phyloP scores from a whole-genome alignment of 2,113 vertebrate species.

The Clarias magur region DNA sequence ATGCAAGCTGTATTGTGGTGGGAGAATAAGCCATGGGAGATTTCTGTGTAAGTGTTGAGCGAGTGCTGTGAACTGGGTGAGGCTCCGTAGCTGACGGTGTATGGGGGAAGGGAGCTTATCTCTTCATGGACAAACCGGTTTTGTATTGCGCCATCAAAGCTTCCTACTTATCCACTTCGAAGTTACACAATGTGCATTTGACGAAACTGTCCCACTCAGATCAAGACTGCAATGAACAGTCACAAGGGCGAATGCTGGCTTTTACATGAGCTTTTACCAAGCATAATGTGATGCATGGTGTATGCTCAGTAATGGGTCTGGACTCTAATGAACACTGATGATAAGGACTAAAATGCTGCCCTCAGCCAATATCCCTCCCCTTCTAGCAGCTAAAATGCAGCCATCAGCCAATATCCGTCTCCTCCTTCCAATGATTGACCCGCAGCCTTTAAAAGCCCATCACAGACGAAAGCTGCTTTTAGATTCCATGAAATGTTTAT shows the following conservation, averaged over 20 bases:
- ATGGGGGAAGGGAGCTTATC: conserved; percentile 50
- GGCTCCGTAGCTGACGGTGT: conserved; percentile 5
- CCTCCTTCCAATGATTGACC: conserved; percentile 40
- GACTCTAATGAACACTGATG: conserved; percentile 36
- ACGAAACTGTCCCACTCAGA: conserved; percentile 17
- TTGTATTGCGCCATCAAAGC: conserved; percentile 46
- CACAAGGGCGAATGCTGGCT: conserved; percentile 8
- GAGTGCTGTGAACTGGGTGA: conserved; percentile 43
- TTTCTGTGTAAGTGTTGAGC: conserved; percentile 29
- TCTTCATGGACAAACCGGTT: conserved; percentile 49
- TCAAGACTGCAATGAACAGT: conserved; percentile 24
- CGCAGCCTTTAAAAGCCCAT: conserved; percentile 65
- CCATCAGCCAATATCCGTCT: conserved; percentile 46
- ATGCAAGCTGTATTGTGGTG: conserved; percentile 32
- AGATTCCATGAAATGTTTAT: conserved; percentile 65
- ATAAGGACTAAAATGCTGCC: conserved; percentile 60
- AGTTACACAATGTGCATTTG: conserved; percentile 35
- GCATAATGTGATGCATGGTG: conserved; percentile 33
- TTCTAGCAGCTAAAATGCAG: conserved; percentile 57
- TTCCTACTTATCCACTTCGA: conserved; percentile 43
- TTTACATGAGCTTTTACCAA: conserved; percentile 48
- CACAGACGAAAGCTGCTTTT: conserved; percentile 64
- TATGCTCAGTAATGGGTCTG: conserved; percentile 43
- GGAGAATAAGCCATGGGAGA: conserved; percentile 27
- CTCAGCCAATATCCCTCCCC: conserved; percentile 48